Evolutionary conservation across 1,140 invertebrate genomes (phyloP), one percentile per base, ranked within the genome.

Genomic region (Patella vulgata): DNA sequence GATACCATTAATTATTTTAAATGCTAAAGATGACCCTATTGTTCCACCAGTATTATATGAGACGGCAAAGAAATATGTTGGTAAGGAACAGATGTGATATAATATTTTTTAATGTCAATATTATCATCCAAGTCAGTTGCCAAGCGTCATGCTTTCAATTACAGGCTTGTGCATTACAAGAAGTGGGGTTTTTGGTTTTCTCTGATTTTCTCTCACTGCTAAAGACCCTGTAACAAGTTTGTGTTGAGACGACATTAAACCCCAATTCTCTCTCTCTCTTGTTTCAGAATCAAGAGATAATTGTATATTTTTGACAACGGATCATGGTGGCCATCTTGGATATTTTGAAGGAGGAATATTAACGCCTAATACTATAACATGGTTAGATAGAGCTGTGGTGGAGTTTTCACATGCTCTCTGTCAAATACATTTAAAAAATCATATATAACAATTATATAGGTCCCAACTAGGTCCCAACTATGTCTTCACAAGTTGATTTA

Each of bases 321-420:
- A 92, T 19, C 93, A 96, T 80, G 94, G 94, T 6, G 95, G 95
- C 9, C 95, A 97, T 84, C 84, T 97, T 59, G 95, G 95, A 31
- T 96, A 94, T 81, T 95, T 95, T 80, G 94, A 96, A 84, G 71
- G 75, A 12, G 70, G 71, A 17, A 47, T 63, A 31, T 4, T 81
- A 11, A 64, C 66, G 77, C 94, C 94, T 0, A 91, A 93, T 73
- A 91, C 91, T 1, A 90, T 95, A 25, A 95, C 93, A 21, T 97
- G 95, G 95, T 81, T 96, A 44, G 94, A 96, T 84, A 88, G 92
- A 47, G 89, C 92, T 1, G 83, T 96, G 6, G 89, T 95, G 11
- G 63, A 86, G 58, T 77, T 81, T 63, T 75, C 80, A 6, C 69
- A 85, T 58, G 79, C 79, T 19, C 66, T 82, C 5, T 58, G 77